Evolutionary conservation across 2,797 vertebrate species (phyloP).

Genomic region (Peromyscus nudipes): DNA sequence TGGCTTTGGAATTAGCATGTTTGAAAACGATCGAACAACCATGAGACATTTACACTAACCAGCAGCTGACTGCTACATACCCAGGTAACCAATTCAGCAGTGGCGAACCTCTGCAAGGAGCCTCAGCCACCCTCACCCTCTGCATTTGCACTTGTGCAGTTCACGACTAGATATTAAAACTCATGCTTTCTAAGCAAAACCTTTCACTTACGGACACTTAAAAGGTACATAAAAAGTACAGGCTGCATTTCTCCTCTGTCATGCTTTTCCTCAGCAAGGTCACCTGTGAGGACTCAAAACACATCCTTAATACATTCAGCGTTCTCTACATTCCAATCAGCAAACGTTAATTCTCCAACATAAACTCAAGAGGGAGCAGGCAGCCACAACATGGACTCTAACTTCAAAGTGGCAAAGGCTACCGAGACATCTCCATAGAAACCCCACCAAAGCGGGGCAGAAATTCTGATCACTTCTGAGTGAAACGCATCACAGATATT

Average conservation of each 20-base stretch:
- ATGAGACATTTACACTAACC: conserved; percentile 9
- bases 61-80: neutral
- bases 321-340: conserved; percentile 85
- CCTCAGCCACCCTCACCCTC: conserved; percentile 6
- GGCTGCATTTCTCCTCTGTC: conserved; percentile 78
- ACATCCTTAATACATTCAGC: conserved; percentile 83
- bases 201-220: conserved; percentile 76
- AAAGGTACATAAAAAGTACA: conserved; percentile 81
- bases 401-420: conserved; percentile 87
- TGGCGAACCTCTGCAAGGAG: neutral
- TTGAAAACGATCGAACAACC: conserved; percentile 57
- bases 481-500: conserved; percentile 87
- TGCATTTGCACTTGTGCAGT: conserved; percentile 69
- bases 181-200: conserved; percentile 79
- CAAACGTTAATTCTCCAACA: conserved; percentile 81
- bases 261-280: conserved; percentile 81
- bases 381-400: conserved; percentile 86
- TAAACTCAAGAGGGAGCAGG: conserved; percentile 84
- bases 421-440: conserved; percentile 87
- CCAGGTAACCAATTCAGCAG: neutral
- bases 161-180: conserved; percentile 78
- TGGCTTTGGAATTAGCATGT: conserved; percentile 77
- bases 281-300: conserved; percentile 72
- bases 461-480: conserved; percentile 88
- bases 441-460: conserved; percentile 86